Conservation (phyloP, 2,113 vertebrate species). For the Colossoma macropomum region DNA sequence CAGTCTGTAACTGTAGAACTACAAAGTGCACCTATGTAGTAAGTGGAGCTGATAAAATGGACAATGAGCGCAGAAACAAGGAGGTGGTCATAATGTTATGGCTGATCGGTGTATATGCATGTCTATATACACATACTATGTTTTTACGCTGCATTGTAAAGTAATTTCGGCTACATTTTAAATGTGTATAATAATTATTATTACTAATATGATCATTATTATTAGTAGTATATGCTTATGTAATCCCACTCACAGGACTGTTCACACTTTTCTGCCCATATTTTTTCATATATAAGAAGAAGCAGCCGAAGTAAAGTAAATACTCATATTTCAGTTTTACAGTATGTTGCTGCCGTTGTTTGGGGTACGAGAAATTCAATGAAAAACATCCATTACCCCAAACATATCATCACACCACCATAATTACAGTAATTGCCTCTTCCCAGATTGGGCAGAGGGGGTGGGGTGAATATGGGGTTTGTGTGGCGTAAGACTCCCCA, state of each 20-base stretch:
- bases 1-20: no score
- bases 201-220: neutral
- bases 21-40: no score
- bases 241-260: neutral
- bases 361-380: constrained; percentile 63
- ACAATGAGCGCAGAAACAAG: no score
- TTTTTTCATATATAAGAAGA: neutral
- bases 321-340: neutral
- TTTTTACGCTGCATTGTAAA: no score
- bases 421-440: constrained; percentile 77
- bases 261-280: neutral
- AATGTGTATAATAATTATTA: neutral
- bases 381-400: constrained; percentile 67
- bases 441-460: constrained; percentile 64
- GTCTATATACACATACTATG: no score
- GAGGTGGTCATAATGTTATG: no score
- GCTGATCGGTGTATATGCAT: no score
- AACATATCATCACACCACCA: constrained; percentile 71
- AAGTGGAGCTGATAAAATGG: no score
- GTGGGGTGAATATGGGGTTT: constrained; percentile 68
- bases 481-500: constrained; percentile 68
- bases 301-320: no score
- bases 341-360: constrained; percentile 56
- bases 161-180: neutral
- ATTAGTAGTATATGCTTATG: neutral